Percentiles rank a stretch among this genome's conserved stretches.
Conservation (phyloP, 1,140 invertebrate genomes). For the Bombyx mandarina region DNA sequence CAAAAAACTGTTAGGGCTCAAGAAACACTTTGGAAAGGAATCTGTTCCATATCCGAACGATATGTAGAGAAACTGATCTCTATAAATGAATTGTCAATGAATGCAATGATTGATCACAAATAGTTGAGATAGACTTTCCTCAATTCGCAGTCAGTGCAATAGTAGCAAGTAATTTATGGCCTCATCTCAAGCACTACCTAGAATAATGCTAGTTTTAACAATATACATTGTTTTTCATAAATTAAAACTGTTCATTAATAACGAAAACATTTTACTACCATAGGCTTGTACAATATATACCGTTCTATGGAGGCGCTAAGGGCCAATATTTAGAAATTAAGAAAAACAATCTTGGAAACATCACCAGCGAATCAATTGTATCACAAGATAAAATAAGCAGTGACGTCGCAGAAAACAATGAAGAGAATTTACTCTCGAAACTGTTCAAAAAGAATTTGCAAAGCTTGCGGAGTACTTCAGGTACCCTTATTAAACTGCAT, state of each 20-base stretch:
- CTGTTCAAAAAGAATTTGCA: slow-evolving; percentile 44
- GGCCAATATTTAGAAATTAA: slow-evolving; percentile 75
- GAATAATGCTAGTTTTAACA: too few relatives aligned
- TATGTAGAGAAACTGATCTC: too few relatives aligned
- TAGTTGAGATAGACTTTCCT: too few relatives aligned
- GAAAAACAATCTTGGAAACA: slow-evolving; percentile 65
- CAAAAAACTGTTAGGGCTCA: neutral
- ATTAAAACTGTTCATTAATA: too few relatives aligned
- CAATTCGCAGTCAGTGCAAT: too few relatives aligned
- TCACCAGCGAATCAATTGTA: slow-evolving; percentile 67
- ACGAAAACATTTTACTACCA: neutral
- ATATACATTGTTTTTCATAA: too few relatives aligned
- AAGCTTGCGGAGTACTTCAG: slow-evolving; percentile 32
- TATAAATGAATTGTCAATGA: too few relatives aligned
- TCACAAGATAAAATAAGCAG: slow-evolving; percentile 51
- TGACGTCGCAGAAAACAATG: slow-evolving; percentile 46
- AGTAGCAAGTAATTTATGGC: too few relatives aligned
- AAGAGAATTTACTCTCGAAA: slow-evolving; percentile 45
- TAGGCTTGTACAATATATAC: slow-evolving; percentile 55
- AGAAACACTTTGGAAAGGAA: neutral
- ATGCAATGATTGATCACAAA: too few relatives aligned
- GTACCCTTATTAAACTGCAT: slow-evolving; percentile 36
- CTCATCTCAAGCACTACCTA: too few relatives aligned
- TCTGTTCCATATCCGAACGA: too few relatives aligned
- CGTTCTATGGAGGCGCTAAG: slow-evolving; percentile 78